Conservation (phyloP, 2,888 invertebrate genomes). For the Sinopyrophorus schimmeli region DNA sequence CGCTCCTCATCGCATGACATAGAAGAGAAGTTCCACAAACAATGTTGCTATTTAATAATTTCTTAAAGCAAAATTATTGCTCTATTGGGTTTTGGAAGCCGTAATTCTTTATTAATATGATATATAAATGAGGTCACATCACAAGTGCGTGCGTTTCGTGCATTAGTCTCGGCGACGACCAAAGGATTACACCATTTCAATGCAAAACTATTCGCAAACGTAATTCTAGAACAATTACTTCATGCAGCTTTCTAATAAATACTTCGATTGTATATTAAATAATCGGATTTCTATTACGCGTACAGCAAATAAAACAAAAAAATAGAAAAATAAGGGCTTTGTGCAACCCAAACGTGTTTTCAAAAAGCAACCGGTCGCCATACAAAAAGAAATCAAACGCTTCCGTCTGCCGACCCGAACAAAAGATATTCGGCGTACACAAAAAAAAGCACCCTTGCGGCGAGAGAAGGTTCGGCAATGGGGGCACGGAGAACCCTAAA, state of each 20-base stretch:
- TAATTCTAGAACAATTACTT: neutral
- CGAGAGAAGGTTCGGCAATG: conserved; percentile 1
- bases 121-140: too few species aligned
- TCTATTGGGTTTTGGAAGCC: conserved; percentile 12
- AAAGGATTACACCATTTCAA: neutral
- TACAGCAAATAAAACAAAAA: too few species aligned
- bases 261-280: too few species aligned
- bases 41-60: conserved; percentile 19
- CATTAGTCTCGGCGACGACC: too few species aligned
- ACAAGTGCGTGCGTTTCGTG: too few species aligned
- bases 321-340: too few species aligned
- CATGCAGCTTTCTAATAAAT: conserved; percentile 1
- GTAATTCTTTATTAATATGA: neutral
- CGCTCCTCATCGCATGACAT: too few species aligned
- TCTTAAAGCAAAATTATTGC: conserved; percentile 17
- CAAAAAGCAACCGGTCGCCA: conserved; percentile 11
- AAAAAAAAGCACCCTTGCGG: conserved; percentile 17
- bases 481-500: conserved; percentile 9
- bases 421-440: conserved; percentile 11
- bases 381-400: conserved; percentile 19
- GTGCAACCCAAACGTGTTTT: too few species aligned
- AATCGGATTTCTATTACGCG: too few species aligned
- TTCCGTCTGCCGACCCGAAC: conserved; percentile 20
- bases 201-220: neutral
- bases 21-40: too few species aligned